Conservation (phyloP, 2,113 vertebrate genomes). For the Ceuthmochares aereus region DNA sequence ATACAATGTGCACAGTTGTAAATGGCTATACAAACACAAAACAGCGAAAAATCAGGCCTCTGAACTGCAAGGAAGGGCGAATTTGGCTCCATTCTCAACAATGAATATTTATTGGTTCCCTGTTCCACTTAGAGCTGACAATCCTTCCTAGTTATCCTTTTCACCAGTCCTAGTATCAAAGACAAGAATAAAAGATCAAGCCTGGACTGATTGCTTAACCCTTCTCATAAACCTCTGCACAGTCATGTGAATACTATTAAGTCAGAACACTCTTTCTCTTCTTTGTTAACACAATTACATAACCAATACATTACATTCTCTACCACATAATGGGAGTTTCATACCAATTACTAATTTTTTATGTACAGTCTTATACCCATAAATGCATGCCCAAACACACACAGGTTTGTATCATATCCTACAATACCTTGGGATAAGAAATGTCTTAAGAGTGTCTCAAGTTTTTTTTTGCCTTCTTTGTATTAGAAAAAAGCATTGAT, state of each 20-base stretch:
- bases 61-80: background rate
- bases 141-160: background rate
- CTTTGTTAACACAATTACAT: background rate
- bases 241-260: background rate
- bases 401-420: background rate
- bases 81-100: background rate
- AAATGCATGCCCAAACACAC: background rate
- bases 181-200: background rate
- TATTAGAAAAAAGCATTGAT: background rate
- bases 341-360: background rate
- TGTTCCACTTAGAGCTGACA: background rate
- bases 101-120: background rate
- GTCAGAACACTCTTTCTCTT: background rate
- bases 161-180: background rate
- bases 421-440: background rate
- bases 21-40: background rate
- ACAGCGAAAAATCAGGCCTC: background rate
- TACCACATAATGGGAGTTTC: background rate
- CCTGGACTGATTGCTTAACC: background rate
- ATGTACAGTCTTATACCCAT: background rate
- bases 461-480: background rate
- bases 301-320: background rate
- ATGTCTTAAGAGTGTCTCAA: background rate
- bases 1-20: background rate
- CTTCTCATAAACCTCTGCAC: background rate